These are phyloP conservation scores for Galbula dea DNA, from an alignment of 2,113 vertebrate genomes.

Conservation along the genomic window DNA sequence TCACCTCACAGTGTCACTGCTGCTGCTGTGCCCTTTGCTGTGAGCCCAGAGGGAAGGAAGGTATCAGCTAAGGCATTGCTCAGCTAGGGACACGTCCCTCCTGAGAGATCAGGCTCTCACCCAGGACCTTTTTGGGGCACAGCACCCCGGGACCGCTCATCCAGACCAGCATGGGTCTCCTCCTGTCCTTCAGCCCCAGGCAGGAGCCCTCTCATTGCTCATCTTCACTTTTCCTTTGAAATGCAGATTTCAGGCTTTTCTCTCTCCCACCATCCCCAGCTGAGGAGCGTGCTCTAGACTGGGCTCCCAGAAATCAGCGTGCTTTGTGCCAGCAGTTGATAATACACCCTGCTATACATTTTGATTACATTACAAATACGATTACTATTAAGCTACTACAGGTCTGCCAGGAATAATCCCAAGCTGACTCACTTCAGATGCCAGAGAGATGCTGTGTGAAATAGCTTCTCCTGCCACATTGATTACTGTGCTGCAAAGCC, in stretches of 20 bases:
- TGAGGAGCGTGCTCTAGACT: not conserved
- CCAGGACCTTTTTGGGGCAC: not conserved
- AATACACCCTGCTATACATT: conserved; percentile 48
- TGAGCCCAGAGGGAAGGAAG: not conserved
- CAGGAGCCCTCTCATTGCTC: not conserved
- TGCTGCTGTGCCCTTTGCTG: not conserved
- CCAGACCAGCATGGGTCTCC: not conserved
- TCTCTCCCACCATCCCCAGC: not conserved
- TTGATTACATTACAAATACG: conserved; percentile 55
- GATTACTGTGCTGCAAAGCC: conserved; percentile 14
- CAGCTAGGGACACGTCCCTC: not conserved
- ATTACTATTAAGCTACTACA: conserved; percentile 57
- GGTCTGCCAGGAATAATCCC: conserved; percentile 51
- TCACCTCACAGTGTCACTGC: not conserved
- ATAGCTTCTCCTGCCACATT: conserved; percentile 34
- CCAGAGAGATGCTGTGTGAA: conserved; percentile 15
- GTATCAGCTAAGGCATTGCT: not conserved
- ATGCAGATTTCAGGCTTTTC: not conserved
- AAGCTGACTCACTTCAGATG: conserved; percentile 57
- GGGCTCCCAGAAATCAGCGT: conserved; percentile 3
- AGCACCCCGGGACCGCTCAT: not conserved
- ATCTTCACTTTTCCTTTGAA: not conserved
- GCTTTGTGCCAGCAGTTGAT: conserved; percentile 18
- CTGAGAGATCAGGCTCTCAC: not conserved
- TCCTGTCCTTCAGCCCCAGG: not conserved